Evolutionary conservation across 2,888 invertebrate genomes (phyloP), one percentile per base, ranked within the genome.

Genomic region (Zele albiditarsus): DNA sequence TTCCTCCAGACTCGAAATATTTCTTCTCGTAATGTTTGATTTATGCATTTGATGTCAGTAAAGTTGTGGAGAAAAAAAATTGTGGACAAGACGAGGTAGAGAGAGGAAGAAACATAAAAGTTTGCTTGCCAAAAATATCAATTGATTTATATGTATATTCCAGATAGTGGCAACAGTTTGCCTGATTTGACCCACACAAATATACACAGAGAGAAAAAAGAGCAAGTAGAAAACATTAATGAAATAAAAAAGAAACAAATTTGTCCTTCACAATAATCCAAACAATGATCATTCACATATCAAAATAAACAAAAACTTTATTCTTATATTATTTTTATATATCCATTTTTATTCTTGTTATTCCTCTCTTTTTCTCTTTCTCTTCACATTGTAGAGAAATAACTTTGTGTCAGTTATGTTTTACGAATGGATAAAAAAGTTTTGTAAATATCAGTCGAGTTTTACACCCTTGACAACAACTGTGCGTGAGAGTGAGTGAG

Each of bases 131-230:
- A 86, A 82, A 85, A 85, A 85, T 86, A 86, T 85, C 84, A 85
- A 86, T 86, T 84, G 81, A 79, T 79, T 46, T n/a, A 46, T 46
- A 1, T n/a, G 5, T 38, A 46, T 16, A 46, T 65, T 42, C 23
- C 76, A 78, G 70, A 79, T 80, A 82, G 83, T 82, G 84, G 84
- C 83, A 84, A 85, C 84, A 85, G 85, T 86, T 86, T 84, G 84
- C 82, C 82, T 83, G 80, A 83, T 85, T 82, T 82, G 82, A 83
- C 84, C 81, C 80, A 78, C 76, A 49, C 74, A 65, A 81, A 65
- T 33, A 6, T 33, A 33, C 6, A 6, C 6, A 33, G 6, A 33
- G 4, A 6, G n/a, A n/a, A n/a, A n/a, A n/a, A n/a, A n/a, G n/a
- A n/a, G n/a, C n/a, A n/a, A n/a, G n/a, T 38, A 2, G 8, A n/a